Evolutionary conservation across 2,797 vertebrate species (phyloP).

Genomic region (Enteromius anoplus): DNA sequence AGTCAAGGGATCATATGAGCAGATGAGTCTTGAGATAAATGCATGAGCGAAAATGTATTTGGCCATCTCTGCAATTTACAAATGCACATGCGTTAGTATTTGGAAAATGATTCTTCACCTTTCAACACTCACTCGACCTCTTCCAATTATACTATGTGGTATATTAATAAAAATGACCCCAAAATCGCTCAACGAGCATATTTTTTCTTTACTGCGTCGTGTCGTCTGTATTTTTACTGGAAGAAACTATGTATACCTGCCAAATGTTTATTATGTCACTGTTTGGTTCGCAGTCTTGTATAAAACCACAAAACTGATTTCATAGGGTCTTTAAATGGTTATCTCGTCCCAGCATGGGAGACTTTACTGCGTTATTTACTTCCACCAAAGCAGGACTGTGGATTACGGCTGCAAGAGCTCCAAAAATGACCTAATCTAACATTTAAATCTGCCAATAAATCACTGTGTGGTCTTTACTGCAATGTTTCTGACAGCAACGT

Average conservation of each 20-base stretch:
- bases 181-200: background rate
- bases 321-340: background rate
- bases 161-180: background rate
- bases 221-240: background rate
- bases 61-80: background rate
- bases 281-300: background rate
- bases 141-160: background rate
- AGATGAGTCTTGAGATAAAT: slow-evolving; percentile 7
- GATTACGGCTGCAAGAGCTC: background rate
- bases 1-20: slow-evolving; percentile 6
- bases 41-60: slow-evolving; percentile 7
- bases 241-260: background rate
- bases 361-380: slow-evolving; percentile 6
- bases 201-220: background rate
- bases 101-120: background rate
- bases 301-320: background rate
- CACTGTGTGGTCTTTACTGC: slow-evolving; percentile 27
- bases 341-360: background rate
- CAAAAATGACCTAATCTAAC: slow-evolving; percentile 23
- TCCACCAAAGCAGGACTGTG: background rate
- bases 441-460: slow-evolving; percentile 40
- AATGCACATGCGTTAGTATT: background rate
- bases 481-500: background rate
- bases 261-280: background rate
- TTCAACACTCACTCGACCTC: background rate